Evolutionary conservation across 2,888 invertebrate species (phyloP), one percentile per base, ranked within the genome.

Genomic region (Atrina japonica): DNA sequence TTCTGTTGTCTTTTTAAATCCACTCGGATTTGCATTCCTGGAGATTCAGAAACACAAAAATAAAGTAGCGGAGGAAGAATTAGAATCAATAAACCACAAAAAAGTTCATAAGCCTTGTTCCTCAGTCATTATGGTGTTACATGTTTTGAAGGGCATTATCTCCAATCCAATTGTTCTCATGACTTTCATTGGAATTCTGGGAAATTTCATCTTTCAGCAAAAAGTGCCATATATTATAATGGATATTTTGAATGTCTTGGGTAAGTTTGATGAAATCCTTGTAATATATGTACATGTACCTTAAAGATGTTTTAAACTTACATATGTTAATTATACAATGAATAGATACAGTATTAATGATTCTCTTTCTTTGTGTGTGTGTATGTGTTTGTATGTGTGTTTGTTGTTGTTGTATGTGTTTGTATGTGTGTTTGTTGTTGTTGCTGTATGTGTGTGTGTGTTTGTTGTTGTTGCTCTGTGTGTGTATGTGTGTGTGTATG

Each of bases 151-250:
- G 61, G 86, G 86, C 7, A 94, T 97, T 61, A 92, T 95, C 71
- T 92, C 94, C 14, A 98, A 98, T 92, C 98, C 98, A 0, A 94
- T 98, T 66, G 93, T 98, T 18, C 93, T 96, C 61, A 97, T 97
- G 97, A 97, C 98, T 0, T 91, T 96, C n/a, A 91, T 97, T 74
- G 98, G 98, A 9, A 95, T 98, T 16, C 89, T 94, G 75, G 96
- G 96, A 27, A 97, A 97, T 90, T 92, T 96, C 74, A 90, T 94
- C 45, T 97, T 96, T 89, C 93, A 94, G 1, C 95, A 96, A 87
- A 92, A 94, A 11, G 90, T 97, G 64, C 97, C 97, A 16, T 90
- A 93, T 53, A 93, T 95, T 76, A 91, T 97, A 40, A 93, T 94
- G 82, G 94, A 94, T 52, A 93, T 96, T 71, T 92, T 97, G 70